Conservation (phyloP, 2,797 vertebrate species). For the Sebastes miniatus region DNA sequence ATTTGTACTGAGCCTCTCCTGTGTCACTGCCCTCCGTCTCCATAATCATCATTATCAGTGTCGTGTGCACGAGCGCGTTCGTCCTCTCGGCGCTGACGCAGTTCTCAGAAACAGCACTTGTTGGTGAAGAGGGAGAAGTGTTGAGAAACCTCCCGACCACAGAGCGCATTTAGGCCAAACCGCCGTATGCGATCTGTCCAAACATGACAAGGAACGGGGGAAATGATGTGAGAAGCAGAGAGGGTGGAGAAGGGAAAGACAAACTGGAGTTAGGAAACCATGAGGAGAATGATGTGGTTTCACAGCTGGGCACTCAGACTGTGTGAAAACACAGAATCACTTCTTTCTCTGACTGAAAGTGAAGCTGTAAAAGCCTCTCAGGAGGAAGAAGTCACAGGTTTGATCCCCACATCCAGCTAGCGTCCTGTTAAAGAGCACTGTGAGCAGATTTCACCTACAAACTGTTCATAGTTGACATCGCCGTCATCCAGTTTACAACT, state of each 20-base stretch:
- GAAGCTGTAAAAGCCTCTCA: neutral
- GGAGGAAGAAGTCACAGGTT: neutral
- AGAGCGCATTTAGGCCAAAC: constrained; percentile 32
- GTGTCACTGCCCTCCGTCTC: constrained; percentile 8
- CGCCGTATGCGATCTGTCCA: constrained; percentile 52
- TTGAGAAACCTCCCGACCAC: constrained; percentile 54
- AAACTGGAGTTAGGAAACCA: constrained; percentile 40
- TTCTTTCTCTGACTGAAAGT: neutral
- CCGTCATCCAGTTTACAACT: neutral
- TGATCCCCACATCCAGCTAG: neutral
- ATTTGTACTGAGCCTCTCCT: neutral
- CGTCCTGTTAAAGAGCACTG: neutral
- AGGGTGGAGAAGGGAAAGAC: constrained; percentile 40
- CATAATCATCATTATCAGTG: neutral
- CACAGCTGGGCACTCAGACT: constrained; percentile 42
- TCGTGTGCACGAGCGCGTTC: neutral
- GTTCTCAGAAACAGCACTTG: constrained; percentile 41
- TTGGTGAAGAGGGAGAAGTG: constrained; percentile 11
- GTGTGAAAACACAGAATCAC: constrained; percentile 1
- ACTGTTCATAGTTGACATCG: neutral
- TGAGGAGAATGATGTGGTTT: constrained; percentile 44
- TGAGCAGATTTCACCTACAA: neutral
- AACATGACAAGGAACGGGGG: constrained; percentile 46
- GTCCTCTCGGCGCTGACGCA: constrained; percentile 1
- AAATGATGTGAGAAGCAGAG: constrained; percentile 21